phyloP scores from a whole-genome alignment of 2,888 invertebrate genomes.

The Nemapogon koenigi region DNA sequence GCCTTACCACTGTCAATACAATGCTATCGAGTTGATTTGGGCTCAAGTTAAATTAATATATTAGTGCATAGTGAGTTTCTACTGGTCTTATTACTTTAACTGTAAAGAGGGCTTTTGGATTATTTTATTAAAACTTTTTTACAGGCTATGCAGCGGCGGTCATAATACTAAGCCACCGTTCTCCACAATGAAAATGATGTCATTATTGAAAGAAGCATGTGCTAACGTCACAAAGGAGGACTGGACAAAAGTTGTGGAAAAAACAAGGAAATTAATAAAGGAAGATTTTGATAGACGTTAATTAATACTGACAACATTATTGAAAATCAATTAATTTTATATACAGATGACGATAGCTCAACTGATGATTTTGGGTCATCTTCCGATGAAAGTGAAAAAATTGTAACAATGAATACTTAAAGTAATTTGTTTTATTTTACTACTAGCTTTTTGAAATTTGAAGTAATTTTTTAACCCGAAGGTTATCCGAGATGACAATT shows the following conservation, averaged over 20 bases:
- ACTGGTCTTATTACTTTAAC: too few species aligned
- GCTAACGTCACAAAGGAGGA: conserved; percentile 13
- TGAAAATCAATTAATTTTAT: conserved; percentile 4
- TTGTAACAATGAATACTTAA: too few species aligned
- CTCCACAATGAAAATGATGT: conserved; percentile 15
- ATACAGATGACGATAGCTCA: conserved; percentile 6
- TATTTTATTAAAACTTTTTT: too few species aligned
- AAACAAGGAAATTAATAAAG: conserved; percentile 11
- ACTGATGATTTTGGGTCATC: too few species aligned
- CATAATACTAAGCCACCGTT: conserved; percentile 15
- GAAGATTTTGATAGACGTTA: conserved; percentile 2
- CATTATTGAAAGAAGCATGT: conserved; percentile 16
- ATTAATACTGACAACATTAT: conserved; percentile 2
- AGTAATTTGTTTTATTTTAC: too few species aligned
- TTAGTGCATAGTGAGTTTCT: not conserved
- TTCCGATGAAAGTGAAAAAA: too few species aligned
- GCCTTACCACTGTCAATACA: too few species aligned
- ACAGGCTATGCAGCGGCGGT: conserved; percentile 11
- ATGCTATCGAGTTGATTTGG: not conserved
- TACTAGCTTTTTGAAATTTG: too few species aligned
- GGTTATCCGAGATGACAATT: too few species aligned
- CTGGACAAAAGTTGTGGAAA: conserved; percentile 13
- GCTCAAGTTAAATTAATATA: not conserved
- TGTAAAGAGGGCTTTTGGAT: too few species aligned
- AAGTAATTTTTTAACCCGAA: too few species aligned